phyloP scores from a whole-genome alignment of 1,140 invertebrate genomes.

The Drosophila serrata region DNA sequence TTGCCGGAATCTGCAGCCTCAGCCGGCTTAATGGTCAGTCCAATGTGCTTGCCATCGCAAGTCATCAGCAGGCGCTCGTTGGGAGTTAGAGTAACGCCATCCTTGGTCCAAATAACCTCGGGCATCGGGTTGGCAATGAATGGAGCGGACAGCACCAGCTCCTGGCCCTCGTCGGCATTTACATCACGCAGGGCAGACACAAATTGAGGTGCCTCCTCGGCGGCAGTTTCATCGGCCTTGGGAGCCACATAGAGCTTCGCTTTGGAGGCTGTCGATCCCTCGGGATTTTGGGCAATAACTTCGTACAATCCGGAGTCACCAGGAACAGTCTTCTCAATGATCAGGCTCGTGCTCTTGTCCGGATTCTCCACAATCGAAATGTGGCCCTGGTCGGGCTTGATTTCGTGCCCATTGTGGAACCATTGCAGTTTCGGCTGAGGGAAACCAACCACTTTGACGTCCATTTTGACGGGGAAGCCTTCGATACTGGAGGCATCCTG shows the following conservation, averaged over 20 bases:
- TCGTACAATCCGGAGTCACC: slow-evolving; percentile 92
- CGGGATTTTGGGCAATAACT: slow-evolving; percentile 90
- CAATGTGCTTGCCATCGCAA: slow-evolving; percentile 93
- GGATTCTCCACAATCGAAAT: slow-evolving; percentile 89
- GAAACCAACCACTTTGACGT: slow-evolving; percentile 91
- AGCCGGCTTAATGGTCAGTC: slow-evolving; percentile 91
- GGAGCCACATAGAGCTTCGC: slow-evolving; percentile 89
- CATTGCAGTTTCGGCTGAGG: slow-evolving; percentile 91
- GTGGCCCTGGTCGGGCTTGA: slow-evolving; percentile 90
- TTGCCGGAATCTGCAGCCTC: slow-evolving; percentile 90
- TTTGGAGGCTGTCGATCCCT: slow-evolving; percentile 90
- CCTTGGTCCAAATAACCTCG: slow-evolving; percentile 93
- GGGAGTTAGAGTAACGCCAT: slow-evolving; percentile 89
- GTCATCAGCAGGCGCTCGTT: slow-evolving; percentile 89
- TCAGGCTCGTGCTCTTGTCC: slow-evolving; percentile 89
- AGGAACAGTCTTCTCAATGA: slow-evolving; percentile 88
- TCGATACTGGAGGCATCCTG: slow-evolving; percentile 91
- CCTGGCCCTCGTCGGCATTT: slow-evolving; percentile 91
- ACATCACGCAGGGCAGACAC: slow-evolving; percentile 90
- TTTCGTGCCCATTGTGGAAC: slow-evolving; percentile 91
- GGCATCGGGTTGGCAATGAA: slow-evolving; percentile 95
- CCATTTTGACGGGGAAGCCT: slow-evolving; percentile 92
- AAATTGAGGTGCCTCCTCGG: slow-evolving; percentile 91
- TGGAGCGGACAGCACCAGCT: slow-evolving; percentile 88
- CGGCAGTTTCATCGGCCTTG: slow-evolving; percentile 87